These are phyloP conservation scores for Nymphalis io DNA, from an alignment of 1,140 invertebrate species.

Conservation along the genomic window DNA sequence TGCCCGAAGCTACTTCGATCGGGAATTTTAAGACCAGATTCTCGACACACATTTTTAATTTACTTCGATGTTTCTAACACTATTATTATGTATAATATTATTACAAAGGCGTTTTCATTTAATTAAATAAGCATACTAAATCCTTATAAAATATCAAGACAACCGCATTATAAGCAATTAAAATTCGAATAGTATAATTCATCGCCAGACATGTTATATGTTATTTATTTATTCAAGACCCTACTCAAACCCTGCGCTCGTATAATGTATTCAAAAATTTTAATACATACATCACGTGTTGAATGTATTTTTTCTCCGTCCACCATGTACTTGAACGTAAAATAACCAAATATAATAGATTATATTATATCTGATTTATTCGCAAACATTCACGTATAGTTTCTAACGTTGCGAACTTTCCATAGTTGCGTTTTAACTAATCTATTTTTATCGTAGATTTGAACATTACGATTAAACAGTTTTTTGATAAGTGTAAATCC, in stretches of 20 bases:
- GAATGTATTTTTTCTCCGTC: slow-evolving; percentile 33
- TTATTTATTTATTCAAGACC: background rate
- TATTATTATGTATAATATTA: background rate
- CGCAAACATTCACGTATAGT: slow-evolving; percentile 8
- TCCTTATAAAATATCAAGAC: background rate
- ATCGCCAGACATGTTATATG: background rate
- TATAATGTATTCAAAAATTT: slow-evolving; percentile 32
- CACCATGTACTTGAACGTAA: slow-evolving; percentile 48
- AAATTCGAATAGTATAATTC: background rate
- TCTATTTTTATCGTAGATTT: background rate
- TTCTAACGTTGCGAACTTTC: slow-evolving; percentile 21
- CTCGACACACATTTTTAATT: background rate
- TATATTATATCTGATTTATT: slow-evolving; percentile 27
- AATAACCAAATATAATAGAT: slow-evolving; percentile 38
- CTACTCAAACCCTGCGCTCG: background rate
- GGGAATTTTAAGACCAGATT: background rate
- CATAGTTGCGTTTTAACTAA: background rate
- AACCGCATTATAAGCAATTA: background rate
- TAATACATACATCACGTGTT: slow-evolving; percentile 28
- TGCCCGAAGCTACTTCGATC: slow-evolving; percentile 8
- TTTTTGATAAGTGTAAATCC: background rate
- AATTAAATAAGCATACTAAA: background rate
- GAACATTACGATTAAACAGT: background rate
- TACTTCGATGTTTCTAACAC: background rate
- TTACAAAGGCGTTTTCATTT: no score